These are phyloP conservation scores for Tursiops truncatus DNA, from an alignment of 2,113 vertebrate genomes.

Conservation along the genomic window DNA sequence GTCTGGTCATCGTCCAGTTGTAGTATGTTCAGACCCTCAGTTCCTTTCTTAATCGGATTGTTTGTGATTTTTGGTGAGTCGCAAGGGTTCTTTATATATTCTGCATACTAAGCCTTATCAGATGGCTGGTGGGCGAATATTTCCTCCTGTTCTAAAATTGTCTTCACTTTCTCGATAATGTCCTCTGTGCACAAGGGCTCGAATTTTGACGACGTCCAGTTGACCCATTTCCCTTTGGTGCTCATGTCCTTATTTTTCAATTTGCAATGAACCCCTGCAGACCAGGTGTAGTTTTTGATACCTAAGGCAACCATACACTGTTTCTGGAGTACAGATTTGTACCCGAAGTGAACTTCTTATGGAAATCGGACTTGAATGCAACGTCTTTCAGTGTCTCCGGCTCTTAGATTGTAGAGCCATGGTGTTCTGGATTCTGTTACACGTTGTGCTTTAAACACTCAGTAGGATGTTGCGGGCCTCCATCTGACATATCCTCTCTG, in stretches of 20 bases:
- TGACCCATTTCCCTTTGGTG: not conserved
- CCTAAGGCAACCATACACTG: fast-evolving
- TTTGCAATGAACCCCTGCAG: not conserved
- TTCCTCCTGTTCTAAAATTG: fast-evolving
- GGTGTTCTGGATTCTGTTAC: fast-evolving
- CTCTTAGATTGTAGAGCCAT: fast-evolving
- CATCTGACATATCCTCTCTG: fast-evolving
- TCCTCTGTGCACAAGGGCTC: not conserved
- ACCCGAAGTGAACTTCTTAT: fast-evolving
- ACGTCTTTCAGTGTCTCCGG: fast-evolving
- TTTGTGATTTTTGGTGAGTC: not conserved
- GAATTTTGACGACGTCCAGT: not conserved
- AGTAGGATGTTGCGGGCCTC: fast-evolving
- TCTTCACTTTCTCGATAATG: not conserved
- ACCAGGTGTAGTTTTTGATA: fast-evolving
- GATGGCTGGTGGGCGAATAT: not conserved
- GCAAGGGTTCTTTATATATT: fast-evolving
- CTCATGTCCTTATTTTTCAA: not conserved
- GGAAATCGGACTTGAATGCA: fast-evolving
- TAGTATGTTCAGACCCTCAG: not conserved
- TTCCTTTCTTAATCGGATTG: fast-evolving
- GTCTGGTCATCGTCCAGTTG: not conserved
- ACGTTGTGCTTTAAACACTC: fast-evolving
- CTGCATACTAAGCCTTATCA: not conserved
- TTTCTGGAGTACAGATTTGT: not conserved